Evolutionary conservation across 2,797 vertebrate species (phyloP).

Genomic region (Borostomias antarcticus): DNA sequence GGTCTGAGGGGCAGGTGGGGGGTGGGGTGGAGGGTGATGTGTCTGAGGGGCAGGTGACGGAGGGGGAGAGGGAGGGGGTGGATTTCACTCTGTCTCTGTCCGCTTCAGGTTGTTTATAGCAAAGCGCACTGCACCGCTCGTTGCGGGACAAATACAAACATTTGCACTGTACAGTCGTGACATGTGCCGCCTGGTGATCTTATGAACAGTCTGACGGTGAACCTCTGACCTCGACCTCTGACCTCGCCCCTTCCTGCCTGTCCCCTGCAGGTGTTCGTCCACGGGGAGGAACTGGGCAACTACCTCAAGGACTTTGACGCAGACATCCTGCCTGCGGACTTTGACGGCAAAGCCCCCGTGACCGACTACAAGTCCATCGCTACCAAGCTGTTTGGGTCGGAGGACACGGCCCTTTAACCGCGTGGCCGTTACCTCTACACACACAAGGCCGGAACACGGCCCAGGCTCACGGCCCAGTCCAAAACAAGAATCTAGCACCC

Average conservation of each 20-base stretch:
- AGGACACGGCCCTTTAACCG: slow-evolving; percentile 88
- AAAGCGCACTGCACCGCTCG: no score
- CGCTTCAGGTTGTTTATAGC: no score
- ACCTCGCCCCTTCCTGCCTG: neutral
- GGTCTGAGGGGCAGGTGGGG: no score
- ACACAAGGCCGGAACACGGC: slow-evolving; percentile 8
- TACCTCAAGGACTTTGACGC: slow-evolving; percentile 88
- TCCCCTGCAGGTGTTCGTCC: slow-evolving; percentile 86
- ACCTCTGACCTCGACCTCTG: slow-evolving; percentile 9
- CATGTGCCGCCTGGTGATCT: no score
- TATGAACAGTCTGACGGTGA: no score
- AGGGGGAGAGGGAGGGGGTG: neutral
- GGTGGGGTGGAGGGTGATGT: no score
- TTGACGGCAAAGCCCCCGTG: slow-evolving; percentile 85
- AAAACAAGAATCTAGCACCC: slow-evolving; percentile 27
- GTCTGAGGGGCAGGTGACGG: no score
- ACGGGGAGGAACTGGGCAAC: slow-evolving; percentile 87
- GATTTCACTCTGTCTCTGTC: no score
- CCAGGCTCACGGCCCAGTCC: neutral
- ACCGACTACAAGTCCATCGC: slow-evolving; percentile 82
- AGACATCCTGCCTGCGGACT: slow-evolving; percentile 88
- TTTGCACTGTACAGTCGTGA: no score
- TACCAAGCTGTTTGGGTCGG: slow-evolving; percentile 88
- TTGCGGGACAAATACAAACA: no score
- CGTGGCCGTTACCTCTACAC: neutral